Evolutionary conservation across 2,888 invertebrate species (phyloP).

Genomic region (Volucella inanis): DNA sequence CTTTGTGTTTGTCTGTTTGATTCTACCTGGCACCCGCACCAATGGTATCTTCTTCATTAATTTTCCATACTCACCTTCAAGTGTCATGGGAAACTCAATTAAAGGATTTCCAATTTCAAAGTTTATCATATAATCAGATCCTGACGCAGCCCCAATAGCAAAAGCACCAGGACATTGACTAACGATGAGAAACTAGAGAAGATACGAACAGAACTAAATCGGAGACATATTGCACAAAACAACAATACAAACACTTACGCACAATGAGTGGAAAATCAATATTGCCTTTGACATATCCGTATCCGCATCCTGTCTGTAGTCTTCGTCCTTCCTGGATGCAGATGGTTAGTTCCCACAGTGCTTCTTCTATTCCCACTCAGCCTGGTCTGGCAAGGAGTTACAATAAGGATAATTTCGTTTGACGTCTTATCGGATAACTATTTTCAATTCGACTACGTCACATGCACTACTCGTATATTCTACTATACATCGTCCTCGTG

Average conservation of each 20-base stretch:
- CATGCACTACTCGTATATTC: neutral
- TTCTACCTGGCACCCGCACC: no score
- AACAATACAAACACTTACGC: slow-evolving; percentile 10
- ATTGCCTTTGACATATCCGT: slow-evolving; percentile 46
- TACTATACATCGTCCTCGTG: slow-evolving; percentile 8
- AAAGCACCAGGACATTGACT: no score
- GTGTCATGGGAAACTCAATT: slow-evolving; percentile 64
- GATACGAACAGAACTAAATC: slow-evolving; percentile 10
- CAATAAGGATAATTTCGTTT: slow-evolving; percentile 57
- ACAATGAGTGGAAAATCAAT: slow-evolving; percentile 56
- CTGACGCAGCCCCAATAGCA: neutral
- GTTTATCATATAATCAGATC: slow-evolving; percentile 55
- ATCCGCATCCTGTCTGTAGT: neutral
- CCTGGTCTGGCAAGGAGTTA: slow-evolving; percentile 29
- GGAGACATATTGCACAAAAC: slow-evolving; percentile 27
- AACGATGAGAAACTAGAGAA: neutral
- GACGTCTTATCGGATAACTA: slow-evolving; percentile 63
- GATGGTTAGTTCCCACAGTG: slow-evolving; percentile 7
- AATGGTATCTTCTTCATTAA: neutral
- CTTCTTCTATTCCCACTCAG: neutral
- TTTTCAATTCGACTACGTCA: slow-evolving; percentile 45
- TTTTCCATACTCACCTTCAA: slow-evolving; percentile 12
- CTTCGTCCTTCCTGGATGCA: neutral
- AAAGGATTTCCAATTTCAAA: slow-evolving; percentile 67
- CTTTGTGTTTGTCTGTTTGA: no score